These are phyloP conservation scores for Clistopyga incitator DNA, from an alignment of 2,888 invertebrate species.

Conservation along the genomic window DNA sequence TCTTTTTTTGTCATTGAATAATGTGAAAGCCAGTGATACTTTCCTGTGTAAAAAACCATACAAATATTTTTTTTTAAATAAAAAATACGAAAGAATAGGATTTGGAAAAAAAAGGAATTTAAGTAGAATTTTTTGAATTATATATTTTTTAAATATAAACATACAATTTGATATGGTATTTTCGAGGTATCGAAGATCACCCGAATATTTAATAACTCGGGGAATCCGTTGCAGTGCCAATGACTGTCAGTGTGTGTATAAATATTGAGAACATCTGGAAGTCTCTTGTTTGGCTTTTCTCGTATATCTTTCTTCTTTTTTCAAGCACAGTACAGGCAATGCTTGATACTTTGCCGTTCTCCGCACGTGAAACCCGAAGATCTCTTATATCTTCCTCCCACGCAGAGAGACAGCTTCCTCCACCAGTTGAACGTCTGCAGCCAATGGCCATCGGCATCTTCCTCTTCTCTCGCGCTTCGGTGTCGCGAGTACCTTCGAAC, in stretches of 20 bases:
- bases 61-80: no score
- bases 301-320: slow-evolving; percentile 32
- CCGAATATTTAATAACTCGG: neutral
- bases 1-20: no score
- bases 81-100: no score
- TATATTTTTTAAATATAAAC: no score
- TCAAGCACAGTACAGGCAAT: neutral
- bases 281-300: slow-evolving; percentile 42
- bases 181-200: neutral
- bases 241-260: neutral
- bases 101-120: no score
- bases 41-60: no score
- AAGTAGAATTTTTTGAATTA: no score
- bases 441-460: slow-evolving; percentile 59
- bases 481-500: slow-evolving; percentile 28
- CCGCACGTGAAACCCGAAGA: slow-evolving; percentile 1
- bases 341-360: neutral
- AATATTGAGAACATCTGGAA: slow-evolving; percentile 58
- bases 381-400: slow-evolving; percentile 39
- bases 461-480: slow-evolving; percentile 58
- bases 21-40: no score
- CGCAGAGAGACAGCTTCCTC: neutral
- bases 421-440: neutral
- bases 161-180: neutral
- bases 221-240: slow-evolving; percentile 30